A percentile compares a stretch with the other conserved stretches of the same genome.
These are phyloP conservation scores for Sebastes fasciatus DNA, from an alignment of 2,113 vertebrate species.

Conservation along the genomic window DNA sequence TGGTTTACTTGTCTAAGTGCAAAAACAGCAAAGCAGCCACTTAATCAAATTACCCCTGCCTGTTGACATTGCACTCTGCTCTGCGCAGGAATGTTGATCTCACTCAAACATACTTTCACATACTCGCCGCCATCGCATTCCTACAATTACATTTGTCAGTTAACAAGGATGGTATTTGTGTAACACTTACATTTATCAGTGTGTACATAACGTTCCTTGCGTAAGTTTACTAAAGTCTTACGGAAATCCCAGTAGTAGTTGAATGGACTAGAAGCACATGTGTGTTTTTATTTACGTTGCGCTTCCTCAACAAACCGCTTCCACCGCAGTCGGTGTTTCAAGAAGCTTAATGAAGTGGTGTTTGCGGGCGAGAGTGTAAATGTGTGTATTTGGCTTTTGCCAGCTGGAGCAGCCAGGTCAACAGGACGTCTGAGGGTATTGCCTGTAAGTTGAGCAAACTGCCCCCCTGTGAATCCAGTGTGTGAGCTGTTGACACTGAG, in stretches of 20 bases:
- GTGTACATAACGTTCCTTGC: constrained; percentile 25
- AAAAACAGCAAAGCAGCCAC: constrained; percentile 46
- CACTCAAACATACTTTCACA: constrained; percentile 56
- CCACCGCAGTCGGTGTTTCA: neutral
- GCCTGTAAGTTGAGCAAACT: constrained; percentile 67
- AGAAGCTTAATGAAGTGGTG: constrained; percentile 49
- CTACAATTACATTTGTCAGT: constrained; percentile 28
- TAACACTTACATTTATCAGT: constrained; percentile 33
- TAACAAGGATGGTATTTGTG: constrained; percentile 48
- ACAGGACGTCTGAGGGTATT: constrained; percentile 38
- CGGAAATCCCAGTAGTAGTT: constrained; percentile 3
- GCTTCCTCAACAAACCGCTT: constrained; percentile 23
- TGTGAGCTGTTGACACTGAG: constrained; percentile 68
- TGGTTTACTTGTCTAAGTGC: constrained; percentile 45
- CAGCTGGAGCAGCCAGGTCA: constrained; percentile 58
- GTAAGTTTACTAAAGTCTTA: constrained; percentile 38
- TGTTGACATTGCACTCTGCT: constrained; percentile 64
- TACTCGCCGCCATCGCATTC: constrained; percentile 36
- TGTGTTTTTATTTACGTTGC: constrained; percentile 51
- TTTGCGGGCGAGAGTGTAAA: constrained; percentile 33
- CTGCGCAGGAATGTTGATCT: constrained; percentile 67
- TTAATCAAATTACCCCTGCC: constrained; percentile 53
- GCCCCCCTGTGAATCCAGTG: constrained; percentile 53
- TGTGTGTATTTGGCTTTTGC: constrained; percentile 53
- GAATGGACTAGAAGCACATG: constrained; percentile 14